phyloP scores from a whole-genome alignment of 2,888 invertebrate species.

The Heliconius cydno region DNA sequence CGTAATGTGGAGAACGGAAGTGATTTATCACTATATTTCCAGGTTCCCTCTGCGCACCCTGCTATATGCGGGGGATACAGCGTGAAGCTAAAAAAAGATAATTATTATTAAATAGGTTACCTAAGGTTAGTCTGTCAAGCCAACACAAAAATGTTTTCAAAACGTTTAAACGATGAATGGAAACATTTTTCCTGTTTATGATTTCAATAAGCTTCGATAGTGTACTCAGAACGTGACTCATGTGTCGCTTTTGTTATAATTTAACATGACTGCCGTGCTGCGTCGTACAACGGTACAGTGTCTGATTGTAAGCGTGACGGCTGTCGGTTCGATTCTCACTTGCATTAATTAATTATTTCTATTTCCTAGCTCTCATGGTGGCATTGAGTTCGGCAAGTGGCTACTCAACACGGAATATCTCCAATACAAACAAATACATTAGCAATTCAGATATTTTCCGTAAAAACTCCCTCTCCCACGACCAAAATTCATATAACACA shows the following conservation, averaged over 20 bases:
- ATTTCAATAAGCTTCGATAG: constrained; percentile 28
- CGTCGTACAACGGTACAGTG: not conserved
- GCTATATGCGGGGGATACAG: too few species aligned
- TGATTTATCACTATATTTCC: too few species aligned
- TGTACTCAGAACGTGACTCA: constrained; percentile 30
- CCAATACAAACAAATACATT: not conserved
- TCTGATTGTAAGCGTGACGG: not conserved
- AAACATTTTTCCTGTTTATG: constrained; percentile 40
- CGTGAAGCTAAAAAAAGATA: too few species aligned
- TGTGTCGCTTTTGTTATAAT: constrained; percentile 28
- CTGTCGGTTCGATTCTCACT: not conserved
- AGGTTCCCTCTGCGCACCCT: too few species aligned
- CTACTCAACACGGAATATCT: not conserved
- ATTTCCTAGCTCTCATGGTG: not conserved
- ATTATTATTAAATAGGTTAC: not conserved
- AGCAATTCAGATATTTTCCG: not conserved
- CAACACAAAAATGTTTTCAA: constrained; percentile 28
- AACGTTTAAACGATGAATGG: constrained; percentile 35
- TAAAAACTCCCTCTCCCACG: not conserved
- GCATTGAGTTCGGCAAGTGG: not conserved
- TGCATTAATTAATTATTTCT: not conserved
- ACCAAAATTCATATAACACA: not conserved
- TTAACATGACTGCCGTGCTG: not conserved
- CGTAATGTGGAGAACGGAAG: too few species aligned
- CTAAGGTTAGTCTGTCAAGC: not conserved